Percentiles rank a stretch among this genome's conserved stretches.
Conservation (phyloP, 2,888 invertebrate genomes). For the Synergus japonicus region DNA sequence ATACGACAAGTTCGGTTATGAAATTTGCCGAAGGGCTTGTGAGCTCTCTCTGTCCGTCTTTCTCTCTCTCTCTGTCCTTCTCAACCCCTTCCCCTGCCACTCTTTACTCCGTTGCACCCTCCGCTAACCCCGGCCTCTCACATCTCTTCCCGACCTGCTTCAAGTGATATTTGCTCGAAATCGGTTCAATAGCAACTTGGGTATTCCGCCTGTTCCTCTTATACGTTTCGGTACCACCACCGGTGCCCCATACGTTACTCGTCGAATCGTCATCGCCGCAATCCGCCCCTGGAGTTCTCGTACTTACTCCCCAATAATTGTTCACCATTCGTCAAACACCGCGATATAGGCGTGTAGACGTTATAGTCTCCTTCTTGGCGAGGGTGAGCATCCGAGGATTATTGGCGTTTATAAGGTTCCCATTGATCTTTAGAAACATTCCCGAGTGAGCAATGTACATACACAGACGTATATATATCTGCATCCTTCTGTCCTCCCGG, state of each 20-base stretch:
- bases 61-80: constrained; percentile 48
- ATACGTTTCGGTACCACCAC: constrained; percentile 68
- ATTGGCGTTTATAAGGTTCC: constrained; percentile 40
- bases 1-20: constrained; percentile 78
- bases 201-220: constrained; percentile 74
- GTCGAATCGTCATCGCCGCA: constrained; percentile 59
- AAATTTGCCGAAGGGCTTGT: constrained; percentile 78
- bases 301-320: constrained; percentile 65
- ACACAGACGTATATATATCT: constrained; percentile 20
- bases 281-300: constrained; percentile 55
- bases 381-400: constrained; percentile 40
- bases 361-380: constrained; percentile 38
- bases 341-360: constrained; percentile 55
- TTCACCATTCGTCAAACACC: constrained; percentile 64
- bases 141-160: constrained; percentile 68
- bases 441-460: constrained; percentile 40
- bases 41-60: constrained; percentile 68
- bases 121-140: constrained; percentile 57
- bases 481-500: background rate
- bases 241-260: constrained; percentile 50
- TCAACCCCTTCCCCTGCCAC: constrained; percentile 41
- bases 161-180: constrained; percentile 77
- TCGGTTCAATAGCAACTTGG: constrained; percentile 78
- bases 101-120: constrained; percentile 52
- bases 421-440: constrained; percentile 42